A percentile compares a stretch with the other conserved stretches of the same genome.
Conservation (phyloP, 2,113 vertebrate genomes). For the Austrofundulus limnaeus region DNA sequence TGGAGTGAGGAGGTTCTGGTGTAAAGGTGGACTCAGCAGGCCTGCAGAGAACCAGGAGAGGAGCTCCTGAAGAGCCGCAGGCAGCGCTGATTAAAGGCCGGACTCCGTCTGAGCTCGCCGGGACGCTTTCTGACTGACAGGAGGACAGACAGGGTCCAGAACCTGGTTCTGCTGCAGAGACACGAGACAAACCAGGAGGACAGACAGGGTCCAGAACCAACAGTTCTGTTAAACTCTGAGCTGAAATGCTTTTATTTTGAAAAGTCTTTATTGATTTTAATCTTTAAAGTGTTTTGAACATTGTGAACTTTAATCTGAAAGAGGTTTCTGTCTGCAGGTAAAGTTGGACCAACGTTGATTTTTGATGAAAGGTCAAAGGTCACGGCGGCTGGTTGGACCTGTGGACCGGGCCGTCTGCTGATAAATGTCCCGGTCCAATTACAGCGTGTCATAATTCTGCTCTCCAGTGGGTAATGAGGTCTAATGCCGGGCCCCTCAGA, state of each 20-base stretch:
- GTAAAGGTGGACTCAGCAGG: conserved; percentile 57
- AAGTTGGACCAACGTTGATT: no score
- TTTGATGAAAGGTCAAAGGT: no score
- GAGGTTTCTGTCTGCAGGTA: no score
- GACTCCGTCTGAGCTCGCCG: background rate
- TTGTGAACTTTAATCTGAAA: no score
- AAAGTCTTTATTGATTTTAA: no score
- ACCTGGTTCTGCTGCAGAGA: background rate
- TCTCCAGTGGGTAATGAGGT: conserved; percentile 96
- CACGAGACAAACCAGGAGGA: background rate
- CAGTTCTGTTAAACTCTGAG: no score
- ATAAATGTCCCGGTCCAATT: conserved; percentile 93
- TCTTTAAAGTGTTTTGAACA: no score
- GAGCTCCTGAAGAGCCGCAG: conserved; percentile 33
- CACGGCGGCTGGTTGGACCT: background rate
- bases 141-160: background rate
- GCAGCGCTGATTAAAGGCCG: conserved; percentile 71
- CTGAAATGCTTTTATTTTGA: no score
- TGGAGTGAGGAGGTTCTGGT: conserved; percentile 57
- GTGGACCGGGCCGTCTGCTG: conserved; percentile 66
- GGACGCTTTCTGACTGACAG: background rate
- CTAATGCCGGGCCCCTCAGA: conserved; percentile 90
- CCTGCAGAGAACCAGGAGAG: conserved; percentile 48
- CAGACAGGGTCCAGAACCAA: background rate
- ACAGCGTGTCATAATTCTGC: conserved; percentile 98